Base-by-base conservation (phyloP, 2,888 invertebrate genomes). In the Troides aeacus region DNA sequence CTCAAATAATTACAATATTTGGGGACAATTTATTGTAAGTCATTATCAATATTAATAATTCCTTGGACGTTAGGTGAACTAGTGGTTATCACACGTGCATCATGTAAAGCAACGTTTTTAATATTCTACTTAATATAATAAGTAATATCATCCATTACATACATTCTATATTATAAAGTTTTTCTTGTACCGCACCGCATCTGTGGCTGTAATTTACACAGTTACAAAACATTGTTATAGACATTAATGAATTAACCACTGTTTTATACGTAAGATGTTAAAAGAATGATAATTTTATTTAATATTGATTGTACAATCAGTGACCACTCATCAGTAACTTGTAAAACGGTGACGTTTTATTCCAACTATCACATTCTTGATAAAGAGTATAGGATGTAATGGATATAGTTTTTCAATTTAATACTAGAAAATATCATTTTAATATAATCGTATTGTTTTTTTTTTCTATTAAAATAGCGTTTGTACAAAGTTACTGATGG, bases 91-190 rank as follows among this genome's bases (percentile, higher is more conserved):
- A 61, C 46, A 39, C 62, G 7, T 57, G 62, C 65, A 21, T 66
- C 62, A 65, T 62, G 53, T 62, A 24, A 39, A 18, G 62, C 58
- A 62, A 66, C 30, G 36, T 66, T 69, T 39, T 66, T 23, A 56
- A 66, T 42, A 66, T 50, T 59, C 69, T 66, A 66, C 42, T 59
- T 68, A 68, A 69, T 65, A 61, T 57, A 62, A 30, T 57, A 57
- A 56, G n/a, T n/a, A 68, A 69, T 56, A 39, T 62, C 53, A 61
- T 64, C n/a, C 62, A 57, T 42, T 66, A 53, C 50, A 24, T 60
- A 66, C 60, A 66, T 65, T 61, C 53, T 61, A 21, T 60, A 67
- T 56, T 56, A 30, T 46, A 58, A 58, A 58, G 23, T 39, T 58
- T 58, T 42, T 42, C 24, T 66, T n/a, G 53, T n/a, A 66, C 46